Percentiles rank a stretch among this genome's conserved stretches.
Evolutionary conservation across 2,113 vertebrate genomes (phyloP).

Genomic region (Oreocharis arfaki): DNA sequence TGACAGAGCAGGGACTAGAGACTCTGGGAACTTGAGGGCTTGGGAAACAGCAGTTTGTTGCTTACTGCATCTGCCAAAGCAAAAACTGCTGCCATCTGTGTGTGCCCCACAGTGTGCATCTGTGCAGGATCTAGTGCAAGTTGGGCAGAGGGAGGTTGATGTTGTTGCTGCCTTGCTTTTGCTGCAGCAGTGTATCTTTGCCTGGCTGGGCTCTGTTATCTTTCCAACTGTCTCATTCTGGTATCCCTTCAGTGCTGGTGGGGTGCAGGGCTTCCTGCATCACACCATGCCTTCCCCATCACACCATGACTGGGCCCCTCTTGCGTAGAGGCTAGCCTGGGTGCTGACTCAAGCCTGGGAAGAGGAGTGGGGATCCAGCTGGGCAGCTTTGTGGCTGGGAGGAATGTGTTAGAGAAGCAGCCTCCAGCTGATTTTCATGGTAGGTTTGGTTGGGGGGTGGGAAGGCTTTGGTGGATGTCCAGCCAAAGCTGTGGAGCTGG

Average conservation of each 20-base stretch:
- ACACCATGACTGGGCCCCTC: accelerated
- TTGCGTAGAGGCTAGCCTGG: background rate
- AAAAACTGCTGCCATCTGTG: background rate
- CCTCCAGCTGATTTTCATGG: background rate
- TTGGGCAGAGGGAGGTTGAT: background rate
- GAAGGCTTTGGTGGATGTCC: background rate
- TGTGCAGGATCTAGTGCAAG: background rate
- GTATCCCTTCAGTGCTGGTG: background rate
- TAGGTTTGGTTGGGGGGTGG: background rate
- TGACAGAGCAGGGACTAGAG: background rate
- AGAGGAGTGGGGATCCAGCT: background rate
- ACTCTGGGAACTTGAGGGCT: background rate
- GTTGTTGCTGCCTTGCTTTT: background rate
- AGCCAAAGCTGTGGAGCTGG: background rate
- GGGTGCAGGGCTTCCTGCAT: background rate
- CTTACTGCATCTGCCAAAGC: background rate
- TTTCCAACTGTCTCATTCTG: background rate
- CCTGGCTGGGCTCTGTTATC: background rate
- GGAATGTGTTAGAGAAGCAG: background rate
- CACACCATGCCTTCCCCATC: background rate
- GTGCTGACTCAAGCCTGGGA: background rate
- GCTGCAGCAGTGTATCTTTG: background rate
- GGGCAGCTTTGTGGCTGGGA: background rate
- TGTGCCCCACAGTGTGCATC: background rate
- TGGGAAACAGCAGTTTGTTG: background rate